Percentiles rank a stretch among this genome's conserved stretches.
phyloP scores from a whole-genome alignment of 2,797 vertebrate genomes.

The Yasuhikotakia modesta region DNA sequence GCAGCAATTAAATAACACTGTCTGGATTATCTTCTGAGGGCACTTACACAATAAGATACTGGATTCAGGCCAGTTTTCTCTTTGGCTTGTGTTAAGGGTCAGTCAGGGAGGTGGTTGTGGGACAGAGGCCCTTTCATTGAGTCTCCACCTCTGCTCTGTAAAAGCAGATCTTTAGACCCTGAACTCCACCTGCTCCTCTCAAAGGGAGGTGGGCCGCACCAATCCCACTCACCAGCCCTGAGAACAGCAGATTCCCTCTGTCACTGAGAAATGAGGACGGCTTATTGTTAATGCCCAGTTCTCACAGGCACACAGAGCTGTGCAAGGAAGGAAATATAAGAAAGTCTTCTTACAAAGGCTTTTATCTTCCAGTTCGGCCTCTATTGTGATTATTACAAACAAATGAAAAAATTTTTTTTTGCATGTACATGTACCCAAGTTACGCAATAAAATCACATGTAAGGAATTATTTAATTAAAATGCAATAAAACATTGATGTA shows the following conservation, averaged over 20 bases:
- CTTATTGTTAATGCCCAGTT: conserved; percentile 72
- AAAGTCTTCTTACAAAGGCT: conserved; percentile 61
- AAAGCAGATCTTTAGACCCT: conserved; percentile 21
- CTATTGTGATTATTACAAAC: conserved; percentile 72
- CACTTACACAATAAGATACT: background rate
- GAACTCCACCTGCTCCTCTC: conserved; percentile 69
- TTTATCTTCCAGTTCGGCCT: conserved; percentile 70
- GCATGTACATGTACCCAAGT: no score
- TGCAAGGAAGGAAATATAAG: conserved; percentile 69
- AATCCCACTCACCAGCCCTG: conserved; percentile 61
- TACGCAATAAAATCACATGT: no score
- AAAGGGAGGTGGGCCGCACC: conserved; percentile 74
- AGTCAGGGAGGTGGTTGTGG: background rate
- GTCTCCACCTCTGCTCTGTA: background rate
- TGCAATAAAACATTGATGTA: no score
- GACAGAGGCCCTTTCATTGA: conserved; percentile 65
- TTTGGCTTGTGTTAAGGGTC: background rate
- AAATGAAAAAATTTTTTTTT: no score
- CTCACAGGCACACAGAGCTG: conserved; percentile 68
- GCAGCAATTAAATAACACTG: background rate
- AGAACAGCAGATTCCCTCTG: conserved; percentile 59
- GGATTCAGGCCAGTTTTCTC: background rate
- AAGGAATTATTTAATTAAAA: no score
- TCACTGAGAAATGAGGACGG: conserved; percentile 71
- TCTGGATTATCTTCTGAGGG: background rate